Evolutionary conservation across 2,888 invertebrate species (phyloP), one percentile per base, ranked within the genome.

Genomic region (Ichneumon xanthorius): DNA sequence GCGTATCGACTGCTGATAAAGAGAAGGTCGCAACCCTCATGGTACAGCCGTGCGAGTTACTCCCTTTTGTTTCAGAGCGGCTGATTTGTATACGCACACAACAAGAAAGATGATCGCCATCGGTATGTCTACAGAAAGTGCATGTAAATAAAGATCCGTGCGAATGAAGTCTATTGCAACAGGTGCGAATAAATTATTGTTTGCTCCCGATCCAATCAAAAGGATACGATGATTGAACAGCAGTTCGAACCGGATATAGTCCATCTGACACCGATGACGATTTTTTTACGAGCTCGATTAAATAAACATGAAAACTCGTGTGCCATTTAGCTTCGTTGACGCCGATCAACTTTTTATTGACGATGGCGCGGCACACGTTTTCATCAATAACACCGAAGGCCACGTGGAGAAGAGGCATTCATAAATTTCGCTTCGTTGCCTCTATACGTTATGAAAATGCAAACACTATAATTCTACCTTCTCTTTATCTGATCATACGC

Each of bases 371-470:
- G 5, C 22, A 63, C 30, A 16, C n/a, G 0, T 63, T 33, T 33
- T 63, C n/a, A 33, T 63, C n/a, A 33, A 63, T 63, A 33, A 63
- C 7, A 33, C 16, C 16, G 6, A 16, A 33, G 5, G 33, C 63
- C 19, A 33, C 33, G 63, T 30, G 63, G 2, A n/a, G 30, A 30
- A 33, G 33, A 30, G n/a, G 7, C 63, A 63, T 30, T n/a, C 14
- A 63, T 33, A 33, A 16, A 63, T 63, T 63, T 63, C 2, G 63
- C 30, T 63, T 63, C 6, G 16, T 63, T 63, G 33, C 40, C 40
- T 40, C 40, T 11, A 33, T 16, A 33, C 16, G 33, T 63, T 30
- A n/a, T 22, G 45, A 22, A 63, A 63, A 16, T 26, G 33, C 14
- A 58, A 58, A 58, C 58, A 26, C 26, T 58, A 58, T 58, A 26